These are phyloP conservation scores for Smutsia temminckii DNA, from an alignment of 2,797 vertebrate genomes.

Conservation along the genomic window DNA sequence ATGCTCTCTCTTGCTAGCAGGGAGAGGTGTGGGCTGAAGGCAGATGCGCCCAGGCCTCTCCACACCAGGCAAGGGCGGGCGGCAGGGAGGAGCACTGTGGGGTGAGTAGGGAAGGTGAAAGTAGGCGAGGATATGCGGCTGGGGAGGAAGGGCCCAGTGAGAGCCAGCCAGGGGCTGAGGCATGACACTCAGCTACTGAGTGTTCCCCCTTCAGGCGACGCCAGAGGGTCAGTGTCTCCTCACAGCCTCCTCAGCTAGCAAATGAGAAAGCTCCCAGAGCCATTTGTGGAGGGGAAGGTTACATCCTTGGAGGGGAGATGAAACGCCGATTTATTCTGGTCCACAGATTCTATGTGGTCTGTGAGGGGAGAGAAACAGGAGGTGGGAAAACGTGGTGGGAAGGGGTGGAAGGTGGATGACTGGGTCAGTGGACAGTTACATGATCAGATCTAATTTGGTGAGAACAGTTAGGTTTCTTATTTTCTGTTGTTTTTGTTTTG, in stretches of 20 bases:
- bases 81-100: not conserved
- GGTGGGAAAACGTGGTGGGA: not conserved
- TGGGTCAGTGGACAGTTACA: not conserved
- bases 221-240: slow-evolving; percentile 68
- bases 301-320: slow-evolving; percentile 62
- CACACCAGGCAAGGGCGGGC: not conserved
- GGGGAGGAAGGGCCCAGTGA: not conserved
- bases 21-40: not conserved
- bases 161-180: slow-evolving; percentile 15
- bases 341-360: not conserved
- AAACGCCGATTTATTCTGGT: slow-evolving; percentile 61
- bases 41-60: not conserved
- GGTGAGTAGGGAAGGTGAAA: not conserved
- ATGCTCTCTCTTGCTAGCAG: not conserved
- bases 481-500: not conserved
- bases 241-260: slow-evolving; percentile 43
- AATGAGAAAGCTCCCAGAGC: slow-evolving; percentile 56
- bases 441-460: not conserved
- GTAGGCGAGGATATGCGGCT: not conserved
- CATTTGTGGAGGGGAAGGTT: slow-evolving; percentile 55
- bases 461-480: not conserved
- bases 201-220: slow-evolving; percentile 71
- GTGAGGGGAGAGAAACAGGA: not conserved
- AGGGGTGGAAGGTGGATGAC: no score
- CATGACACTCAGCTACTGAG: slow-evolving; percentile 35